A percentile compares a stretch with the other conserved stretches of the same genome.
These are phyloP conservation scores for Subanguina moxae DNA, from an alignment of 1,140 invertebrate species.

Conservation along the genomic window DNA sequence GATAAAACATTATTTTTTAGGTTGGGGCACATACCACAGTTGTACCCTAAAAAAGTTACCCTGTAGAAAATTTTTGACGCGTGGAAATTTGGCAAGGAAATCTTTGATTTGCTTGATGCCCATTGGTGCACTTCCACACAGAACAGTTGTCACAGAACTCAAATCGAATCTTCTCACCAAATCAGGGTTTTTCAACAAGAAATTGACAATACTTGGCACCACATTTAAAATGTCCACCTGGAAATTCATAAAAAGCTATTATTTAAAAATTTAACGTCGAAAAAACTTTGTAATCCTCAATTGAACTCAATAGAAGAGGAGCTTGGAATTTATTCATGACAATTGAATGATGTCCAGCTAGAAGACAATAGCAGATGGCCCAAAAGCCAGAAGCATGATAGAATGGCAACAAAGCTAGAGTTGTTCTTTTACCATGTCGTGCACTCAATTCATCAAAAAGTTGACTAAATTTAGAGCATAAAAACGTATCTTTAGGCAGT, in stretches of 20 bases:
- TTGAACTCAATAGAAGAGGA: constrained; percentile 35
- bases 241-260: constrained; percentile 5
- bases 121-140: constrained; percentile 12
- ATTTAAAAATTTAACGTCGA: constrained; percentile 20
- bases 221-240: constrained; percentile 31
- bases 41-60: background rate
- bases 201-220: constrained; percentile 60
- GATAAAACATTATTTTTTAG: too few species aligned
- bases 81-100: background rate
- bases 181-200: constrained; percentile 58
- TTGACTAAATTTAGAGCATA: constrained; percentile 13
- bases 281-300: constrained; percentile 47
- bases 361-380: constrained; percentile 47
- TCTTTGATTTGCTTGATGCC: background rate
- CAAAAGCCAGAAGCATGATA: constrained; percentile 49
- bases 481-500: background rate
- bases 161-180: constrained; percentile 59
- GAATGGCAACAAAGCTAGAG: constrained; percentile 46
- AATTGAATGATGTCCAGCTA: constrained; percentile 42
- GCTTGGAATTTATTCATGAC: constrained; percentile 45
- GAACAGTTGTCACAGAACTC: constrained; percentile 4
- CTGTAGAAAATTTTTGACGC: constrained; percentile 2
- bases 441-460: constrained; percentile 25
- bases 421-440: constrained; percentile 15
- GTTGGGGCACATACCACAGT: too few species aligned